Conservation (phyloP, 2,113 vertebrate species). For the Solea solea region DNA sequence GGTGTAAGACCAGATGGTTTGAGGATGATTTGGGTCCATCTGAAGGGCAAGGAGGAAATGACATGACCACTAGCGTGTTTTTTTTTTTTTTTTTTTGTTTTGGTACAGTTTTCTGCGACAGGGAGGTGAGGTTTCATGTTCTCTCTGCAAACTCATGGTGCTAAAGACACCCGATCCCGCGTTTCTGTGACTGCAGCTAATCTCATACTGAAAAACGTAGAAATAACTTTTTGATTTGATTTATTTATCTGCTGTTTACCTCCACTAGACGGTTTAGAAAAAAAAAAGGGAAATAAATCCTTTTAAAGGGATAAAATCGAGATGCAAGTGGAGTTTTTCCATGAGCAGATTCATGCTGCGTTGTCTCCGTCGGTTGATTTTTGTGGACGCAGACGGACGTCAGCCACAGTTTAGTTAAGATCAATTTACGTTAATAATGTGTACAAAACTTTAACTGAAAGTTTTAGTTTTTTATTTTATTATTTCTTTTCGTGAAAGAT, state of each 20-base stretch:
- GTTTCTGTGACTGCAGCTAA: slow-evolving; percentile 26
- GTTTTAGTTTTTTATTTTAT: neutral
- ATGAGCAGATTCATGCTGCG: neutral
- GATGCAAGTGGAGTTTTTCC: slow-evolving; percentile 2
- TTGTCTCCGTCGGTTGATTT: slow-evolving; percentile 7
- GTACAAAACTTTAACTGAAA: too few species aligned
- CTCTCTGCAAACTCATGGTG: slow-evolving; percentile 30
- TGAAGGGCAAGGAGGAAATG: too few species aligned
- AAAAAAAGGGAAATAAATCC: slow-evolving; percentile 42
- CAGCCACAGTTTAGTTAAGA: neutral
- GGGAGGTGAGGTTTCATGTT: neutral
- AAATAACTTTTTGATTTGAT: slow-evolving; percentile 37
- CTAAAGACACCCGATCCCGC: slow-evolving; percentile 41
- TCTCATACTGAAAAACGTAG: slow-evolving; percentile 22
- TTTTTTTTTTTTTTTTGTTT: too few species aligned
- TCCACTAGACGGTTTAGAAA: neutral
- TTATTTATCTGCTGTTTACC: slow-evolving; percentile 18
- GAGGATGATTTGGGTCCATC: too few species aligned
- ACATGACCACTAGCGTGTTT: too few species aligned
- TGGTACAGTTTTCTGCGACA: neutral
- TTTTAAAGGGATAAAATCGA: neutral
- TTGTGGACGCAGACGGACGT: neutral
- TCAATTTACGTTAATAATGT: too few species aligned
- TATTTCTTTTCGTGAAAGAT: neutral
- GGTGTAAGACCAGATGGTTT: too few species aligned